Percentiles rank a stretch among this genome's conserved stretches.
phyloP scores from a whole-genome alignment of 2,797 vertebrate species.

The Linurgus olivaceus region DNA sequence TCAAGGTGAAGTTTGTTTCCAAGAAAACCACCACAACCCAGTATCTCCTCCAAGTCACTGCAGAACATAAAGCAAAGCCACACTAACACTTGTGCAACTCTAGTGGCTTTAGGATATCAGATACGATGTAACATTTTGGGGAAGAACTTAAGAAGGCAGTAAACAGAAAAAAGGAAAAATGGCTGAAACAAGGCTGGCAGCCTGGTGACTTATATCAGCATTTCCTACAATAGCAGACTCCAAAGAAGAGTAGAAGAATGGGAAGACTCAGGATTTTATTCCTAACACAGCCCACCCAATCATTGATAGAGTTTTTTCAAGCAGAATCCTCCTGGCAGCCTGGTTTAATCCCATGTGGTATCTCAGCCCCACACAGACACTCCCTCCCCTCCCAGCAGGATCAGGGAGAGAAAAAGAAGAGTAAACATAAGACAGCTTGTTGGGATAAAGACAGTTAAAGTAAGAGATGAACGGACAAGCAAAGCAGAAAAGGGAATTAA shows the following conservation, averaged over 20 bases:
- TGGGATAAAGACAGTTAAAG: not conserved
- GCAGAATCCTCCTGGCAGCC: not conserved
- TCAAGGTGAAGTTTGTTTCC: not conserved
- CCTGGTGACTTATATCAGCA: not conserved
- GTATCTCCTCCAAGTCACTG: not conserved
- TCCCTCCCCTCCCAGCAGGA: not conserved
- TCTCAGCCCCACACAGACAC: not conserved
- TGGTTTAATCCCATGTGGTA: not conserved
- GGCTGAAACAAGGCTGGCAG: not conserved
- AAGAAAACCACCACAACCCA: not conserved
- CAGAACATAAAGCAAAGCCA: not conserved
- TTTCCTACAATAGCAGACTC: not conserved
- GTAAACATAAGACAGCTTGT: not conserved
- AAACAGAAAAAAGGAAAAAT: not conserved
- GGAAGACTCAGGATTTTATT: not conserved
- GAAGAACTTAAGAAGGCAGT: not conserved
- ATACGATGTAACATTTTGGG: not conserved
- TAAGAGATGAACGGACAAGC: not conserved
- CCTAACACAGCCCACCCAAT: not conserved
- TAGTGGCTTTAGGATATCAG: not conserved
- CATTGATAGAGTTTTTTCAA: not conserved
- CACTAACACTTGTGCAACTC: not conserved
- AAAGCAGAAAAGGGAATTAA: not conserved
- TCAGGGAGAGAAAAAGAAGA: not conserved
- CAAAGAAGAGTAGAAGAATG: not conserved